Percentiles rank a stretch among this genome's conserved stretches.
Evolutionary conservation across 1,140 invertebrate species (phyloP).

Genomic region (Penaeus vannamei): DNA sequence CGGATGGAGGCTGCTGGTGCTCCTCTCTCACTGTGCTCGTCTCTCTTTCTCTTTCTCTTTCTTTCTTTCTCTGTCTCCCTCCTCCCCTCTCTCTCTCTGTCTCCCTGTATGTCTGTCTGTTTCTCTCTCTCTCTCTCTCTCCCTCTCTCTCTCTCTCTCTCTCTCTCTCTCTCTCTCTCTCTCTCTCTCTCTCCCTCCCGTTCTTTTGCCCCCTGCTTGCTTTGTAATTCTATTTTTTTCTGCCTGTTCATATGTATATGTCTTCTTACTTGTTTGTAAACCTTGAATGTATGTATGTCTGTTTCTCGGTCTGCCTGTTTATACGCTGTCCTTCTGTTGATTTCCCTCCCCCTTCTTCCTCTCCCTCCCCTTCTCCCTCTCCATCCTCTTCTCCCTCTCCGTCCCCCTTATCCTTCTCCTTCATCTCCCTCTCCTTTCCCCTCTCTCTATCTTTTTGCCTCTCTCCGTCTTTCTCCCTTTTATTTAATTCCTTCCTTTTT

Average conservation of each 20-base stretch:
- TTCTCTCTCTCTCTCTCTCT: neutral
- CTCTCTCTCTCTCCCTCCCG: too few species aligned
- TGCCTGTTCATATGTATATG: too few species aligned
- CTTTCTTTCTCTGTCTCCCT: neutral
- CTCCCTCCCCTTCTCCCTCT: neutral
- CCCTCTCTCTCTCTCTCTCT: neutral
- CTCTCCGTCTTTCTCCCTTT: neutral
- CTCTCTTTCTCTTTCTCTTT: neutral
- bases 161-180: too few species aligned
- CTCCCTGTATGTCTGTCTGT: neutral
- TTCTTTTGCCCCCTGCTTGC: too few species aligned
- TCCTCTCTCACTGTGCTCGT: neutral
- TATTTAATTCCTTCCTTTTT: too few species aligned
- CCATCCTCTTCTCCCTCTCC: neutral
- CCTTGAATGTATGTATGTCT: too few species aligned
- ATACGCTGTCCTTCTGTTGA: neutral
- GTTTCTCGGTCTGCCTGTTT: too few species aligned
- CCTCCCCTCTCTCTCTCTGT: neutral
- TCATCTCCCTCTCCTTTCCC: conserved; percentile 33
- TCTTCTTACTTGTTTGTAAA: too few species aligned
- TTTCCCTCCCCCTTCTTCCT: neutral
- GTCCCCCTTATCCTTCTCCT: conserved; percentile 21
- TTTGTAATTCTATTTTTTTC: too few species aligned
- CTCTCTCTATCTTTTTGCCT: conserved; percentile 33
- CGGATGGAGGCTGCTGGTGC: neutral